phyloP scores from a whole-genome alignment of 2,113 vertebrate species.

The Spermophilus dauricus region DNA sequence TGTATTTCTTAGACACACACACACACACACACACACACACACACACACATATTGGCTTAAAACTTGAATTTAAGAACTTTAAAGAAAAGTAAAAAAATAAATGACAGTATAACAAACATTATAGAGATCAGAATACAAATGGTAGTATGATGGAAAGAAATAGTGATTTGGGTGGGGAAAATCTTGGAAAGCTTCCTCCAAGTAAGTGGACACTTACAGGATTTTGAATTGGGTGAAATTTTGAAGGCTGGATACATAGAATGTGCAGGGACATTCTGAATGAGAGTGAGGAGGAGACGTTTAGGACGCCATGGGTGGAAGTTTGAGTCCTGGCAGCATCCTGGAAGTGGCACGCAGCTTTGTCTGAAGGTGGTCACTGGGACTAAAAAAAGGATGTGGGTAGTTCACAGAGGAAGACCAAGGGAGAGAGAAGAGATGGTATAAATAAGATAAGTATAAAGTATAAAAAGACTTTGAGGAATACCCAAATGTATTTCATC shows the following conservation, averaged over 20 bases:
- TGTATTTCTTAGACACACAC: constrained; percentile 42
- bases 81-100: constrained; percentile 56
- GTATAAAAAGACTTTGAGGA: not conserved
- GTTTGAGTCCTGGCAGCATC: not conserved
- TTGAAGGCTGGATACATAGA: not conserved
- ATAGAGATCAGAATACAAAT: constrained; percentile 45
- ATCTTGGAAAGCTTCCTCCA: not conserved
- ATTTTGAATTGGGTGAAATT: constrained; percentile 26
- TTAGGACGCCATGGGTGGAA: not conserved
- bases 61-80: constrained; percentile 48
- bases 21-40: not conserved
- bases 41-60: not conserved
- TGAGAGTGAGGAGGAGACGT: not conserved
- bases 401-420: not conserved
- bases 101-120: not conserved
- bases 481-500: constrained; percentile 23
- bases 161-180: not conserved
- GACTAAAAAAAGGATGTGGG: not conserved
- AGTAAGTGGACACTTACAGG: not conserved
- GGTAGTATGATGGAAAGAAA: not conserved
- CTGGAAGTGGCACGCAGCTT: not conserved
- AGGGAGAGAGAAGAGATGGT: not conserved
- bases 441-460: not conserved
- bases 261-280: not conserved
- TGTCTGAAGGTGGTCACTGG: not conserved